Percentiles rank a stretch among this genome's conserved stretches.
phyloP scores from a whole-genome alignment of 2,888 invertebrate species.

The Spilosoma lubricipeda region DNA sequence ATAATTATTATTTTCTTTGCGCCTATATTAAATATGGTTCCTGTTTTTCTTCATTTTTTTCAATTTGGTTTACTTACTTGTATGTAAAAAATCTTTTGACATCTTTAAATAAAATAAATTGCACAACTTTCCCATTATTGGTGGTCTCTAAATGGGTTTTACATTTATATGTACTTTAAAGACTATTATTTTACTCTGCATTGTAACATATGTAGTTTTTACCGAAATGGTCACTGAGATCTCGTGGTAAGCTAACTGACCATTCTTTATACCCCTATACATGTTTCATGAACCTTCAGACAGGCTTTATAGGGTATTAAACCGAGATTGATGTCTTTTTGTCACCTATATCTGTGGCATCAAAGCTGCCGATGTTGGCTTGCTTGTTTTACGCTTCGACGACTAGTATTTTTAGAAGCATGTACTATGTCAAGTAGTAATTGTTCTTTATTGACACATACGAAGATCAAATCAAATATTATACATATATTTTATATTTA shows the following conservation, averaged over 20 bases:
- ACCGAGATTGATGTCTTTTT: constrained; percentile 35
- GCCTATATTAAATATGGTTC: too few species aligned
- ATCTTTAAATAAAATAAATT: too few species aligned
- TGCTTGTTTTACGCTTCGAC: neutral
- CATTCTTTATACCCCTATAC: constrained; percentile 5
- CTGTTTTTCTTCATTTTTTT: too few species aligned
- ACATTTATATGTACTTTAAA: neutral
- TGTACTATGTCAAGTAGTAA: neutral
- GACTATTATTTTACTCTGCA: neutral
- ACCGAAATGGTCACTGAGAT: neutral
- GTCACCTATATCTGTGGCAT: constrained; percentile 26
- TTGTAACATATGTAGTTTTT: neutral
- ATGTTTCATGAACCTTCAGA: constrained; percentile 23
- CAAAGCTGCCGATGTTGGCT: constrained; percentile 16
- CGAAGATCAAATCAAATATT: neutral
- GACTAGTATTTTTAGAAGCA: neutral
- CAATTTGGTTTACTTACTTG: too few species aligned
- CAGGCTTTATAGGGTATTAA: constrained; percentile 29
- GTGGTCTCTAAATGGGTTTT: neutral
- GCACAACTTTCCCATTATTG: neutral
- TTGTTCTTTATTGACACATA: neutral
- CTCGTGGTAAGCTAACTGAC: neutral
- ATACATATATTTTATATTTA: too few species aligned
- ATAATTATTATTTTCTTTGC: too few species aligned
- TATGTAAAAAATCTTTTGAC: too few species aligned